A percentile compares a stretch with the other conserved stretches of the same genome.
Evolutionary conservation across 2,113 vertebrate species (phyloP).

Genomic region (Potamarius usumacintae): DNA sequence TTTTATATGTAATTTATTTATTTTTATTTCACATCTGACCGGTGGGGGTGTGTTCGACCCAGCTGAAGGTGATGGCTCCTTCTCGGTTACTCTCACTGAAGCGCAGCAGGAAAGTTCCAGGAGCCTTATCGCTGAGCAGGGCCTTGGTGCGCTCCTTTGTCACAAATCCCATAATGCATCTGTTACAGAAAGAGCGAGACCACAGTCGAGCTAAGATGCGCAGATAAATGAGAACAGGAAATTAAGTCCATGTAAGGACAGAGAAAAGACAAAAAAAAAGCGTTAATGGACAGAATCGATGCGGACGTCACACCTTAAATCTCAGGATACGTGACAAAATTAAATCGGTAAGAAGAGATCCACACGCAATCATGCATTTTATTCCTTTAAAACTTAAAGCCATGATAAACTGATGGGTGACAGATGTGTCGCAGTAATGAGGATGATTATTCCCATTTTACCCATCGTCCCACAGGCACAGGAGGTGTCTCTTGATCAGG

Average conservation of each 20-base stretch:
- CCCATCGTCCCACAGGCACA: conserved; percentile 96
- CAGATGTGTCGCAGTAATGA: neutral
- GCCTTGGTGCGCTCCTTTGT: conserved; percentile 88
- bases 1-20: too few relatives aligned
- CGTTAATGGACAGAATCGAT: neutral
- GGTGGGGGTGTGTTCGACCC: conserved; percentile 84
- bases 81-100: conserved; percentile 97
- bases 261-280: neutral
- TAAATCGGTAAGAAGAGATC: neutral
- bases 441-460: conserved; percentile 61
- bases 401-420: neutral
- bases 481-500: conserved; percentile 91
- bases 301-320: neutral
- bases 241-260: neutral
- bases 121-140: conserved; percentile 81
- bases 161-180: conserved; percentile 93
- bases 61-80: conserved; percentile 96
- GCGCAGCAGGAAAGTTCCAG: conserved; percentile 88
- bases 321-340: neutral
- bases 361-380: neutral
- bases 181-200: conserved; percentile 56
- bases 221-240: neutral
- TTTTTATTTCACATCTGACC: conserved; percentile 66
- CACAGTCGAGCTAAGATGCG: neutral
- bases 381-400: neutral